Evolutionary conservation across 2,113 vertebrate genomes (phyloP).

Genomic region (Corythaeola cristata): DNA sequence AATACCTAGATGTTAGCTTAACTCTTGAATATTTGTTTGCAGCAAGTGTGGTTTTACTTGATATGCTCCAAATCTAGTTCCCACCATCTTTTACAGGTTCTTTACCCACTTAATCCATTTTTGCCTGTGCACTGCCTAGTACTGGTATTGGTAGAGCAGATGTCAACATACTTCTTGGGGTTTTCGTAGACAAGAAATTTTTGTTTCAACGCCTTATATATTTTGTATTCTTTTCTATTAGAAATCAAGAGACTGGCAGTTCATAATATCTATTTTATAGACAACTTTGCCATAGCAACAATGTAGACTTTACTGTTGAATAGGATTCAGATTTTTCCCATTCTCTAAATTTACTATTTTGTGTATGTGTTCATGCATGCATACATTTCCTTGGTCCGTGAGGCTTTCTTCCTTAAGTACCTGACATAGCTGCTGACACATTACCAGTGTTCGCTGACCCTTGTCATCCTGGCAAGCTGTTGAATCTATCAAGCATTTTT

Average conservation of each 20-base stretch:
- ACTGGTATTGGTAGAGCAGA: background rate
- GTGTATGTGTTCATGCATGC: rapidly evolving
- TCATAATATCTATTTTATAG: background rate
- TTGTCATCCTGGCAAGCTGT: background rate
- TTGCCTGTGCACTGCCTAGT: background rate
- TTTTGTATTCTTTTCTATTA: background rate
- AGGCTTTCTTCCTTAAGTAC: background rate
- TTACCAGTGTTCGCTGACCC: background rate
- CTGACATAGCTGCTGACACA: rapidly evolving
- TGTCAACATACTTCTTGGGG: background rate
- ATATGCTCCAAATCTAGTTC: background rate
- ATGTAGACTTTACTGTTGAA: background rate
- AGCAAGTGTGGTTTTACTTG: background rate
- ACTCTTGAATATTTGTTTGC: background rate
- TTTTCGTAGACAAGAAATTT: background rate
- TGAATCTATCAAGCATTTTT: background rate
- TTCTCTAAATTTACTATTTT: background rate
- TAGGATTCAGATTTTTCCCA: background rate
- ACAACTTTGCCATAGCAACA: background rate
- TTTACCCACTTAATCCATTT: background rate
- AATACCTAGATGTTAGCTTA: background rate
- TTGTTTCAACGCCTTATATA: background rate
- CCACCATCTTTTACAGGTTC: background rate
- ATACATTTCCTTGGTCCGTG: background rate
- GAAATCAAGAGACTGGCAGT: background rate